These are phyloP conservation scores for Zaprionus davidi DNA, from an alignment of 1,140 invertebrate species.

Conservation along the genomic window DNA sequence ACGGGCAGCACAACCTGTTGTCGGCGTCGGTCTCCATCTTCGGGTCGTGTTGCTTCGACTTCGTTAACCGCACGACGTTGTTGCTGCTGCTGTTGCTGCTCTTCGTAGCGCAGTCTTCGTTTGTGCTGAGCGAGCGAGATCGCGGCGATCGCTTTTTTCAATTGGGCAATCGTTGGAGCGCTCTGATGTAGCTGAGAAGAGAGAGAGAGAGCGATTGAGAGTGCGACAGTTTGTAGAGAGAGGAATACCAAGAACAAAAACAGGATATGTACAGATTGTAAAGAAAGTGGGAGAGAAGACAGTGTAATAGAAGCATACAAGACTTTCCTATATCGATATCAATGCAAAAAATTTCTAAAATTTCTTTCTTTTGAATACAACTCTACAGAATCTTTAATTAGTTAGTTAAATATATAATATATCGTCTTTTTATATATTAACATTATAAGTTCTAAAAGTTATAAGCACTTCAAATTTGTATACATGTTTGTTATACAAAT, in stretches of 20 bases:
- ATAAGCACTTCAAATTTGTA: too few relatives aligned
- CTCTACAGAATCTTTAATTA: too few relatives aligned
- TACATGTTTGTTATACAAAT: too few relatives aligned
- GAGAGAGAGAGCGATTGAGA: background rate
- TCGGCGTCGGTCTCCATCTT: constrained; percentile 18
- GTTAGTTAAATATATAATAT: too few relatives aligned
- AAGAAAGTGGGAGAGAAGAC: background rate
- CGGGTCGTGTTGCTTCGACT: constrained; percentile 12
- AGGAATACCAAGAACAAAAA: background rate
- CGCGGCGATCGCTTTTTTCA: constrained; percentile 73
- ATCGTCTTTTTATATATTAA: too few relatives aligned
- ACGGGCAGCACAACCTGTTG: constrained; percentile 53
- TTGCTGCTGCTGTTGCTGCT: constrained; percentile 55
- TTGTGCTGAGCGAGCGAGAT: constrained; percentile 67
- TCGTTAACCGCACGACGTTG: constrained; percentile 57
- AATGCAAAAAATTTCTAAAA: too few relatives aligned
- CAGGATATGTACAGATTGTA: background rate
- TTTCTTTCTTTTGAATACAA: too few relatives aligned
- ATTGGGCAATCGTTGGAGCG: constrained; percentile 71
- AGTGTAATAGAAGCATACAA: background rate
- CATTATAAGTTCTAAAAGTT: too few relatives aligned
- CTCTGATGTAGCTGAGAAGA: constrained; percentile 63
- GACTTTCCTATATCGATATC: too few relatives aligned
- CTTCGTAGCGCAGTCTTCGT: constrained; percentile 54
- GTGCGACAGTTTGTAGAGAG: background rate